Evolutionary conservation across 2,797 vertebrate species (phyloP).

Genomic region (Ambastaia sidthimunki): DNA sequence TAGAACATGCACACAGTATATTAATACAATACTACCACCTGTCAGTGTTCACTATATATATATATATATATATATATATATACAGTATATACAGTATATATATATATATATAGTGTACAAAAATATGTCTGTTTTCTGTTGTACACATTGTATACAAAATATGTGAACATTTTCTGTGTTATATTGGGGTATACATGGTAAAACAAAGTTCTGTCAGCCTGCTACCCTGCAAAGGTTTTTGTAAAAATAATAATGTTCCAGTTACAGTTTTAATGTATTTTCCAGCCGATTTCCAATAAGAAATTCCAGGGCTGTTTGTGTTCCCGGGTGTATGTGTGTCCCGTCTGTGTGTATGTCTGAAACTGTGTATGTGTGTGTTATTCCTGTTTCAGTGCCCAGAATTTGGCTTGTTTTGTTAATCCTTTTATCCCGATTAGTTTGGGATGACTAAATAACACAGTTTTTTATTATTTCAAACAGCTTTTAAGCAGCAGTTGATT

Average conservation of each 20-base stretch:
- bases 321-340: not conserved
- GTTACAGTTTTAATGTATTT: slow-evolving; percentile 40
- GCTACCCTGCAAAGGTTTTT: not conserved
- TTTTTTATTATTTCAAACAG: slow-evolving; percentile 39
- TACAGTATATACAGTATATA: too few species aligned
- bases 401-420: slow-evolving; percentile 54
- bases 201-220: not conserved
- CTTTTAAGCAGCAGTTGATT: slow-evolving; percentile 17
- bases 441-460: slow-evolving; percentile 38
- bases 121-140: too few species aligned
- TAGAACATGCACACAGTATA: not conserved
- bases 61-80: too few species aligned
- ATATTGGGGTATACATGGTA: not conserved
- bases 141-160: too few species aligned
- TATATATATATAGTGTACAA: not conserved
- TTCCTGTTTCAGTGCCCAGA: slow-evolving; percentile 14
- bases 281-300: slow-evolving; percentile 22
- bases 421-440: slow-evolving; percentile 57
- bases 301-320: not conserved
- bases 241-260: not conserved
- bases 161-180: not conserved
- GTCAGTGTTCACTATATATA: not conserved
- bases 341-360: not conserved
- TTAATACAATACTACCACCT: not conserved
- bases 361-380: slow-evolving; percentile 19